Evolutionary conservation across 2,797 vertebrate species (phyloP).

Genomic region (Chaetodon trifasciatus): DNA sequence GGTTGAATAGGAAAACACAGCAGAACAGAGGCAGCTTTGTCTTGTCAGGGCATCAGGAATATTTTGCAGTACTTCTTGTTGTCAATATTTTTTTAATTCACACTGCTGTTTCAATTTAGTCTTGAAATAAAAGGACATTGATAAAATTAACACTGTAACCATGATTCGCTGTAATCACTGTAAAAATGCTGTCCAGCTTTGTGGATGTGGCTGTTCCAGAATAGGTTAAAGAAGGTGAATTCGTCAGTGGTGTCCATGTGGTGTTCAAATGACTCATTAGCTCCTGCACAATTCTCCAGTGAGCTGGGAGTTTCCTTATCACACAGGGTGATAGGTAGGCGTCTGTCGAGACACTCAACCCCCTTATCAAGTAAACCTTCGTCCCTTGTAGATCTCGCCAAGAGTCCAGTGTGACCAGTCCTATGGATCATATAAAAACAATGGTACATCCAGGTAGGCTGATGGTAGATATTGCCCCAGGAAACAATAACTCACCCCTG

Average conservation of each 20-base stretch:
- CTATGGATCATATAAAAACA: neutral
- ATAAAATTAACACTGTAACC: neutral
- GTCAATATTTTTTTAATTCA: too few species aligned
- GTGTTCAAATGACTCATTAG: neutral
- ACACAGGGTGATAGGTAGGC: neutral
- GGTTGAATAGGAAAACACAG: too few species aligned
- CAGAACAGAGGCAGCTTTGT: too few species aligned
- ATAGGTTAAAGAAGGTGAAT: neutral
- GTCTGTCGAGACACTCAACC: neutral
- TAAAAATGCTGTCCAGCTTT: neutral
- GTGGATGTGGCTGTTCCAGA: neutral
- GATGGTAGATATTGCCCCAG: constrained; percentile 17
- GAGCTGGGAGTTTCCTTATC: constrained; percentile 19
- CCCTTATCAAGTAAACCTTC: constrained; percentile 44
- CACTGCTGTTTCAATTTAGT: too few species aligned
- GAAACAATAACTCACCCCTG: constrained; percentile 5
- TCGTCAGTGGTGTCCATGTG: neutral
- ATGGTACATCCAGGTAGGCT: neutral
- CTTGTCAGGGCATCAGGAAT: too few species aligned
- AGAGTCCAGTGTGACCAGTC: neutral
- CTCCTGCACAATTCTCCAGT: neutral
- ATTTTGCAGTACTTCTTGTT: too few species aligned
- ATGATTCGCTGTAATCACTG: neutral
- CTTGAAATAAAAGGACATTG: too few species aligned
- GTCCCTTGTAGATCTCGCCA: neutral